Base-by-base conservation (phyloP, 2,113 vertebrate genomes). In the Chascanopsetta lugubris region DNA sequence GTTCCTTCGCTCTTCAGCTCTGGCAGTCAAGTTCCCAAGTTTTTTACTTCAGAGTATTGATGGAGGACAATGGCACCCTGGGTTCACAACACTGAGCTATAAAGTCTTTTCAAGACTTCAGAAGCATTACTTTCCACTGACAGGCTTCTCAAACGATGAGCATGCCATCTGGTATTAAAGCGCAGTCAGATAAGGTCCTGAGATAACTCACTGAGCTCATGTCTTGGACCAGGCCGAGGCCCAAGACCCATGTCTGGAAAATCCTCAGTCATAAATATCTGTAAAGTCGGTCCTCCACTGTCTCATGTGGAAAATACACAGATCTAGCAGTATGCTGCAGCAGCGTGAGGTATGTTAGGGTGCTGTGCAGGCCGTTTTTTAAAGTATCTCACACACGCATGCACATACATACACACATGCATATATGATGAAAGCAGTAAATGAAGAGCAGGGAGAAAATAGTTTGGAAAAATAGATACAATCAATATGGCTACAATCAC, bases 101-200 rank as follows among this genome's bases (percentile, higher is more conserved):
- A 80, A 66, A 60, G 13, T 36, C 72, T 82, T 69, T 78, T n/a
- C n/a, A 75, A 7, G 42, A 72, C 54, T 73, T 69, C 1, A 71
- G 63, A 76, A 79, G 74, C 49, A 75, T 26, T 0, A 64, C 62
- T 87, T 78, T 77, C 56, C 69, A 57, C 46, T 18, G 80, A 73
- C 69, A 70, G 46, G 24, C 61, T 75, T 40, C 11, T 20, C 57
- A 74, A 74, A 72, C 74, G 66, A 82, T 62, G 74, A 79, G 63
- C 69, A 29, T 65, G 56, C 72, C 78, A 80, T 81, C 72, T 85
- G 84, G 79, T 59, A 21, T 61, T 50, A 82, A 80, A 71, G 22
- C 42, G 15, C 3, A 46, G 67, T 56, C 36, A 79, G 69, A 85
- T 85, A 82, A 68, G 59, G 59, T 69, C 63, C 60, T 63, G 70